Evolutionary conservation across 1,140 invertebrate genomes (phyloP).

Genomic region (Gonatopus flavifemur): DNA sequence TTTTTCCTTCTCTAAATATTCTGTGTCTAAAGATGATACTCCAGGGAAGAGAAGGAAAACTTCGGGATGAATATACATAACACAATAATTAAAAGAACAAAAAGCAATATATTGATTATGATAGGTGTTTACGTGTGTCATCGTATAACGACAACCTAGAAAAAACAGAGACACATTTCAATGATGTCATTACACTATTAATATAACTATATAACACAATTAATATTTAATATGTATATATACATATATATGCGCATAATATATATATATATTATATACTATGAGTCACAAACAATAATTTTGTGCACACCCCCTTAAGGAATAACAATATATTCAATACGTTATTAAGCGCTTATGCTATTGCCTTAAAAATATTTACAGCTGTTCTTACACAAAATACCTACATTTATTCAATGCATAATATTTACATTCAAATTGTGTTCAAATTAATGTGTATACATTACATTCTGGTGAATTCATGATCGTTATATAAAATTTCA

Average conservation of each 20-base stretch:
- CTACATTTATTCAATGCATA: constrained; percentile 22
- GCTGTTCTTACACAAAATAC: constrained; percentile 38
- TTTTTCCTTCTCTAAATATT: too few relatives aligned
- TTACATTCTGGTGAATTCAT: not conserved
- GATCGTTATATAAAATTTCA: not conserved
- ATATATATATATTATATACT: too few relatives aligned
- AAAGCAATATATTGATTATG: too few relatives aligned
- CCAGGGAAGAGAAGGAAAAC: too few relatives aligned
- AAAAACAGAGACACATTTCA: constrained; percentile 25
- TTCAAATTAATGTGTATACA: constrained; percentile 15
- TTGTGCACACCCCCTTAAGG: constrained; percentile 26
- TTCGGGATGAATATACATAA: too few relatives aligned
- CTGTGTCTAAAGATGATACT: too few relatives aligned
- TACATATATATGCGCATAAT: too few relatives aligned
- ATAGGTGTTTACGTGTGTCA: constrained; percentile 19
- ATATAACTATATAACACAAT: constrained; percentile 27
- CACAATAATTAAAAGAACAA: too few relatives aligned
- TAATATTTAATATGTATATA: too few relatives aligned
- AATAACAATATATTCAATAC: constrained; percentile 31
- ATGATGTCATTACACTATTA: constrained; percentile 21
- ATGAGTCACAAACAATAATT: constrained; percentile 28
- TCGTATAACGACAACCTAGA: constrained; percentile 20
- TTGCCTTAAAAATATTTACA: constrained; percentile 34
- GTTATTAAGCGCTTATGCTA: constrained; percentile 26
- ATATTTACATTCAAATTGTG: constrained; percentile 27